Conservation (phyloP, 2,113 vertebrate genomes). For the Andinoacara biseriatus region DNA sequence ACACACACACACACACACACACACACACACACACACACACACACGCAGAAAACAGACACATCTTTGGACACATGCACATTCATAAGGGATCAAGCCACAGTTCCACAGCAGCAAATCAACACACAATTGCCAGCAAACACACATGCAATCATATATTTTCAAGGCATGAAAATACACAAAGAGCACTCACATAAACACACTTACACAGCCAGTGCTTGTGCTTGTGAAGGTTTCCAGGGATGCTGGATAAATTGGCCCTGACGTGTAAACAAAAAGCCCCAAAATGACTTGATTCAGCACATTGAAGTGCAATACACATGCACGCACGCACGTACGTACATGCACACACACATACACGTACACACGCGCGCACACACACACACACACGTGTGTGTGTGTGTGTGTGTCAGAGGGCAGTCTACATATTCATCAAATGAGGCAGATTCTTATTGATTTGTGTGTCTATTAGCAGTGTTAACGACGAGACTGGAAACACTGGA, state of each 20-base stretch:
- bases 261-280: constrained; percentile 86
- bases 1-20: not conserved
- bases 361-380: constrained; percentile 39
- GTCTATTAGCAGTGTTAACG: constrained; percentile 89
- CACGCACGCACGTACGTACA: constrained; percentile 37
- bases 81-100: constrained; percentile 6
- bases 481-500: constrained; percentile 58
- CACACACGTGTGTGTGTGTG: constrained; percentile 16
- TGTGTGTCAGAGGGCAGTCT: constrained; percentile 76
- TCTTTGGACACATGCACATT: constrained; percentile 13
- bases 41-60: not conserved
- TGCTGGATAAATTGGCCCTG: constrained; percentile 87
- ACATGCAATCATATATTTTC: not conserved
- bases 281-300: constrained; percentile 91
- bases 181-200: not conserved
- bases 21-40: not conserved
- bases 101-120: constrained; percentile 27
- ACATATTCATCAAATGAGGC: constrained; percentile 92
- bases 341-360: constrained; percentile 8
- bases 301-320: constrained; percentile 73
- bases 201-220: constrained; percentile 60
- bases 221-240: constrained; percentile 43
- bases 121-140: not conserved
- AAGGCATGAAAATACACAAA: not conserved
- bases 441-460: constrained; percentile 92